A percentile compares a stretch with the other conserved stretches of the same genome.
phyloP scores from a whole-genome alignment of 2,888 invertebrate genomes.

The Hirtodrosophila confusa region DNA sequence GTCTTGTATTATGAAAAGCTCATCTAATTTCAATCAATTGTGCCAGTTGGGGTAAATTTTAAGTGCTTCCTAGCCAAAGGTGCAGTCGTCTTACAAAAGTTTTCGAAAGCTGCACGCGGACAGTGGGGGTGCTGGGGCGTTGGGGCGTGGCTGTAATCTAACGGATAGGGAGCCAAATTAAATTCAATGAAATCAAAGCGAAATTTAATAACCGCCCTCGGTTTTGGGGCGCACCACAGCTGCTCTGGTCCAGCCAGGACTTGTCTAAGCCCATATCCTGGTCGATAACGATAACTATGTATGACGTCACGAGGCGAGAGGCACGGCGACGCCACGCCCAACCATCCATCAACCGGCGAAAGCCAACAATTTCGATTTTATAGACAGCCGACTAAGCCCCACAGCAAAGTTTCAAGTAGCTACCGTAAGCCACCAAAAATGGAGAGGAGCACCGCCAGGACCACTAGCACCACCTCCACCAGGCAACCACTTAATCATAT shows the following conservation, averaged over 20 bases:
- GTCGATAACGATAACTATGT: constrained; percentile 9
- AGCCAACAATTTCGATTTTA: constrained; percentile 30
- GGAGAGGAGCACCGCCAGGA: background rate
- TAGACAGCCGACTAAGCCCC: constrained; percentile 30
- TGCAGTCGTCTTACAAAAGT: constrained; percentile 14
- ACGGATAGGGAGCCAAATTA: constrained; percentile 11
- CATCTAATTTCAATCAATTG: constrained; percentile 81
- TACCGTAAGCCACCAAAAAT: constrained; percentile 6
- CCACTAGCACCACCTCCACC: constrained; percentile 11
- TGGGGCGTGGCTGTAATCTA: background rate
- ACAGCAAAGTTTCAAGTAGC: constrained; percentile 34
- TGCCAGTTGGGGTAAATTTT: constrained; percentile 59
- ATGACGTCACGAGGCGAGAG: constrained; percentile 6
- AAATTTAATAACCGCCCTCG: constrained; percentile 38
- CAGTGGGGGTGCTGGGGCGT: background rate
- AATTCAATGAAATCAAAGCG: constrained; percentile 51
- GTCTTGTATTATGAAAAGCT: constrained; percentile 79
- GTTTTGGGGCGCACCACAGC: no score
- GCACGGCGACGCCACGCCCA: no score
- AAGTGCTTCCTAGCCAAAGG: constrained; percentile 46
- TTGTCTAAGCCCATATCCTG: no score
- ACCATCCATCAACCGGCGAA: constrained; percentile 31
- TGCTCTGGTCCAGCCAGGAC: no score
- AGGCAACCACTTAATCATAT: constrained; percentile 73
- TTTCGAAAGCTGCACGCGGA: constrained; percentile 6